Conservation (phyloP, 2,113 vertebrate genomes). For the Centropus bengalensis region DNA sequence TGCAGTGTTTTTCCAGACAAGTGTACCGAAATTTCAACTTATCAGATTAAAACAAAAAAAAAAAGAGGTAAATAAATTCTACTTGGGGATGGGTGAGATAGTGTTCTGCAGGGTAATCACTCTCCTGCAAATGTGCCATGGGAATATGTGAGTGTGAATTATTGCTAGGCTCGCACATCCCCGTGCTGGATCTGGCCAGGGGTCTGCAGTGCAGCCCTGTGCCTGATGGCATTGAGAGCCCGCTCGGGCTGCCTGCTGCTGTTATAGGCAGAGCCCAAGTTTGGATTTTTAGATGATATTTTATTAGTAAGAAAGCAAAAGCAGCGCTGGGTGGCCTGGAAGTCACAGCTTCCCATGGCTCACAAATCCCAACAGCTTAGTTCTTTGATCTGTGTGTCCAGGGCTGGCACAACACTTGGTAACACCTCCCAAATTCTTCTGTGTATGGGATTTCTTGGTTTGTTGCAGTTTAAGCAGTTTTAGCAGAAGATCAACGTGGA, state of each 20-base stretch:
- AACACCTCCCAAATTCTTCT: too few species aligned
- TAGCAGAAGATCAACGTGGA: too few species aligned
- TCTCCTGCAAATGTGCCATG: background rate
- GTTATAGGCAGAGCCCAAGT: too few species aligned
- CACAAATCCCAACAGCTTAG: too few species aligned
- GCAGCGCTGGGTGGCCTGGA: too few species aligned
- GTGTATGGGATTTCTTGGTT: too few species aligned
- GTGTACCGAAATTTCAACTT: conserved; percentile 33
- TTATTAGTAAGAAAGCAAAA: too few species aligned
- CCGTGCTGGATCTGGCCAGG: accelerated
- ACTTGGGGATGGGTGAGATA: background rate
- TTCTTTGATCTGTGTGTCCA: too few species aligned
- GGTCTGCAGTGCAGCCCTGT: background rate
- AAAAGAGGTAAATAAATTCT: background rate
- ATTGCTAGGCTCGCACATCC: background rate
- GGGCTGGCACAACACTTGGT: too few species aligned
- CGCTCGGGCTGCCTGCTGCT: background rate
- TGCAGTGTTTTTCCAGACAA: conserved; percentile 10
- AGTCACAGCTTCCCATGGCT: too few species aligned
- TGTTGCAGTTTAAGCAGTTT: too few species aligned
- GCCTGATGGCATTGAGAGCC: background rate
- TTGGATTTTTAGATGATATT: too few species aligned
- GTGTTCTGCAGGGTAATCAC: background rate
- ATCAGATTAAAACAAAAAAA: conserved; percentile 35
- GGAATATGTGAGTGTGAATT: background rate